Percentiles rank a stretch among this genome's conserved stretches.
Conservation (phyloP, 2,888 invertebrate species). For the Argyra leucocephala region DNA sequence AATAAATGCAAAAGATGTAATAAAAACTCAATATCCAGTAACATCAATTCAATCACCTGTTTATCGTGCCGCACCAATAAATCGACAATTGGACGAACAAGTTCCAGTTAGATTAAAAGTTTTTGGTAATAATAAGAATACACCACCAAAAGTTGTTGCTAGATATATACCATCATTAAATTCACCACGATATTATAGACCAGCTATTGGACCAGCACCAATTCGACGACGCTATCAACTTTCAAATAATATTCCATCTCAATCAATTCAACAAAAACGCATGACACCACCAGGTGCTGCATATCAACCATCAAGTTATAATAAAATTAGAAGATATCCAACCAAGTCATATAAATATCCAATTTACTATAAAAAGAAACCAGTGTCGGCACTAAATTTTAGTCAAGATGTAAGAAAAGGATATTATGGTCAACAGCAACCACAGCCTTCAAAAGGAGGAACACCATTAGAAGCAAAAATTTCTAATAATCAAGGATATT, state of each 20-base stretch:
- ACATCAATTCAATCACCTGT: background rate
- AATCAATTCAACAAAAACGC: background rate
- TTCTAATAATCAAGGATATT: background rate
- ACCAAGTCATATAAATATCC: background rate
- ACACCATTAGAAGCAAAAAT: slow-evolving; percentile 1
- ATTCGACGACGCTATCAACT: background rate
- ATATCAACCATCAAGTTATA: background rate
- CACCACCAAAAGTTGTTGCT: background rate
- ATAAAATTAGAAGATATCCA: background rate
- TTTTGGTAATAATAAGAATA: background rate
- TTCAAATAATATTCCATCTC: background rate
- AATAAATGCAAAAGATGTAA: background rate
- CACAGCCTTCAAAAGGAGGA: background rate
- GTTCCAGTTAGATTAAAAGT: background rate
- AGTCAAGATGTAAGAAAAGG: background rate
- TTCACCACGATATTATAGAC: background rate
- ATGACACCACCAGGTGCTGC: background rate
- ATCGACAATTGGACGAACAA: background rate
- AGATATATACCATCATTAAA: background rate
- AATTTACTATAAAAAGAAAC: slow-evolving; percentile 1
- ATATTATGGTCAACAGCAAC: background rate
- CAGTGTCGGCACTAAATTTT: background rate
- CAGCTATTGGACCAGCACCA: background rate
- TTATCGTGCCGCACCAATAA: background rate
- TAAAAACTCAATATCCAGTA: background rate